Percentiles rank a stretch among this genome's conserved stretches.
These are phyloP conservation scores for Motacilla tschutschensis DNA, from an alignment of 2,113 vertebrate species.

Conservation along the genomic window DNA sequence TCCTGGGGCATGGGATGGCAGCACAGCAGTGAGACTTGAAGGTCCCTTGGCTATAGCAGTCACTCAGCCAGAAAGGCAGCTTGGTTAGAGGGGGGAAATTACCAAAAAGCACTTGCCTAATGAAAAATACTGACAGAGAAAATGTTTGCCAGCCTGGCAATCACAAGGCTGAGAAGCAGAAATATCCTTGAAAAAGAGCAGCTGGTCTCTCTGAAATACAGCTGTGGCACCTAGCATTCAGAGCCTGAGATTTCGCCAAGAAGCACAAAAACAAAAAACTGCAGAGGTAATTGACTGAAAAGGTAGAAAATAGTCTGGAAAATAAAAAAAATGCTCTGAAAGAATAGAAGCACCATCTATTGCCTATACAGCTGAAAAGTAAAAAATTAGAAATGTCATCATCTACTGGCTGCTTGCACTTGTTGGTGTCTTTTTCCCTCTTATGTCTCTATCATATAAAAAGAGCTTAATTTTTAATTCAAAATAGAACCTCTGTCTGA, in stretches of 20 bases:
- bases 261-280: neutral
- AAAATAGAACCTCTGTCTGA: neutral
- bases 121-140: neutral
- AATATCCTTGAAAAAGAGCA: neutral
- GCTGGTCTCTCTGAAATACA: neutral
- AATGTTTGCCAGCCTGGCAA: neutral
- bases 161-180: neutral
- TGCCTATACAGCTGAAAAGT: neutral
- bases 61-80: neutral
- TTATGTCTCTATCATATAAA: neutral
- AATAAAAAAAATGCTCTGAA: neutral
- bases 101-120: neutral
- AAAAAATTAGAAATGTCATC: neutral
- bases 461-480: neutral
- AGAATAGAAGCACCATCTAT: neutral
- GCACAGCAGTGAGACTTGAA: neutral
- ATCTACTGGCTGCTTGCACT: neutral
- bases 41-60: neutral
- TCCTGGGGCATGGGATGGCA: neutral
- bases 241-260: neutral
- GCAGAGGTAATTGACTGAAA: neutral
- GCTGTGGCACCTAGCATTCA: neutral
- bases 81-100: neutral
- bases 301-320: neutral
- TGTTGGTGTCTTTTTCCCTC: neutral